Percentiles rank a stretch among this genome's conserved stretches.
phyloP scores from a whole-genome alignment of 64 coral and sea anemone species.

The Dendrophyllia cribrosa region DNA sequence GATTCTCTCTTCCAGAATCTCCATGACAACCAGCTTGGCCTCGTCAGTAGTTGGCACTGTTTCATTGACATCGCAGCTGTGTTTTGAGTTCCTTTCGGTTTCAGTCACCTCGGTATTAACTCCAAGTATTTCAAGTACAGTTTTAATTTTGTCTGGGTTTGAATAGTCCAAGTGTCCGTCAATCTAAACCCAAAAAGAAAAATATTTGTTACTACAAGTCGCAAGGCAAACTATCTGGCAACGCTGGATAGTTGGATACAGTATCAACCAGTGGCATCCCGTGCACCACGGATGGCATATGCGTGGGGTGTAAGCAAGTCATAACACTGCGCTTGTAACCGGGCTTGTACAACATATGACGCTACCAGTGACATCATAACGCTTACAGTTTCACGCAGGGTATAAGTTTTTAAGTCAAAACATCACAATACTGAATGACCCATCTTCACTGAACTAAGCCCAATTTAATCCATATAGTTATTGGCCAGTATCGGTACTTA shows the following conservation, averaged over 20 bases:
- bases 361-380: background rate
- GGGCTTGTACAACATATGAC: background rate
- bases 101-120: background rate
- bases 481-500: too few species aligned
- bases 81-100: background rate
- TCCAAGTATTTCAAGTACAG: conserved; percentile 19
- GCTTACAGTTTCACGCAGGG: background rate
- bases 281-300: background rate
- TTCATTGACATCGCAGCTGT: conserved; percentile 3
- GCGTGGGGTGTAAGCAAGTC: background rate
- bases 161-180: conserved; percentile 39
- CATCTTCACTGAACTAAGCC: too few species aligned
- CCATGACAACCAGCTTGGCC: background rate
- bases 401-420: background rate
- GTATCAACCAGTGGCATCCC: too few species aligned
- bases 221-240: background rate
- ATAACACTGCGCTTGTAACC: background rate
- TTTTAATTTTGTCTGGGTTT: conserved; percentile 14
- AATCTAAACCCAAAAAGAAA: background rate
- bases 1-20: conserved; percentile 5
- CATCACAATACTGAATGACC: too few species aligned
- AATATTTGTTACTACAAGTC: background rate
- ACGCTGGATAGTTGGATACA: too few species aligned
- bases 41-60: background rate
- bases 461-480: too few species aligned